Conservation (phyloP, 2,113 vertebrate genomes). For the Dicaeum eximium region DNA sequence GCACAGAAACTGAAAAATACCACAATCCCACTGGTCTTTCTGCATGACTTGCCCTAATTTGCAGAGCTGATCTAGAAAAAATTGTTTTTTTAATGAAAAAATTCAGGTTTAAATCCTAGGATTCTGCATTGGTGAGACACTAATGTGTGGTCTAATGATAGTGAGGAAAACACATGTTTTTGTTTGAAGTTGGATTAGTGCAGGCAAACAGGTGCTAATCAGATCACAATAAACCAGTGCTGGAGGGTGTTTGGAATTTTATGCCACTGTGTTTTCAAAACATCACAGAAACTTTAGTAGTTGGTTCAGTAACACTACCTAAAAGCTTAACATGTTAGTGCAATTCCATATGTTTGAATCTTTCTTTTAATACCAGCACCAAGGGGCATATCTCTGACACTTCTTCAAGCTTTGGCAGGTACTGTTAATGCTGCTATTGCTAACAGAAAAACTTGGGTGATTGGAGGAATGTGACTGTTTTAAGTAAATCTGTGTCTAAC, state of each 20-base stretch:
- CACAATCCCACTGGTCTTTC: not conserved
- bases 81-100: not conserved
- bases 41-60: constrained; percentile 2
- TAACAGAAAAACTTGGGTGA: not conserved
- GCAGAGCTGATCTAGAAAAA: not conserved
- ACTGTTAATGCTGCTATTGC: not conserved
- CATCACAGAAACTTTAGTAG: constrained; percentile 19
- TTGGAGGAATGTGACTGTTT: not conserved
- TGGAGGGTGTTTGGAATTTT: constrained; percentile 1
- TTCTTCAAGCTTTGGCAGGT: not conserved
- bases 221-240: constrained; percentile 43
- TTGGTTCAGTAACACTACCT: not conserved
- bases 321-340: not conserved
- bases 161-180: not conserved
- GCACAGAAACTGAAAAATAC: not conserved
- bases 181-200: constrained; percentile 60
- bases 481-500: not conserved
- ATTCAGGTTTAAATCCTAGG: not conserved
- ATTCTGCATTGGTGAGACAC: not conserved
- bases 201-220: constrained; percentile 56
- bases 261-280: constrained; percentile 15
- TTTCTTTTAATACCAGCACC: not conserved
- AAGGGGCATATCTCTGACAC: not conserved
- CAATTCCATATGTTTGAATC: not conserved
- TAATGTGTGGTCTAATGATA: constrained; percentile 30